Conservation (phyloP, 2,113 vertebrate species). For the Oncorhynchus tshawytscha region DNA sequence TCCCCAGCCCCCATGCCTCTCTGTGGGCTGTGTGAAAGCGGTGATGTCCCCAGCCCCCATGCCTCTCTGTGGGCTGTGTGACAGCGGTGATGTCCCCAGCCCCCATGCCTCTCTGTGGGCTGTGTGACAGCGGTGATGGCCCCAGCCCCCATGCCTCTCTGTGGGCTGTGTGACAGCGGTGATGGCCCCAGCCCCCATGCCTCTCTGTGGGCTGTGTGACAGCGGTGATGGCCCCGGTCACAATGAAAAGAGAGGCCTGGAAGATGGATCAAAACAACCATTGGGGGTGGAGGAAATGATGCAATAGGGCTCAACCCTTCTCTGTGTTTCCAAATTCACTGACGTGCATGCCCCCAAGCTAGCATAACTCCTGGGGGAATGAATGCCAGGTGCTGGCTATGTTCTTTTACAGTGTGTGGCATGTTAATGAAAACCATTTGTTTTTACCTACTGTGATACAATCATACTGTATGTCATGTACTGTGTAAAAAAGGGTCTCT, state of each 20-base stretch:
- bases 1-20: no score
- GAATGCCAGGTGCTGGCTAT: neutral
- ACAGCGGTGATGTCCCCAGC: neutral
- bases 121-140: no score
- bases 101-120: no score
- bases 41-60: no score
- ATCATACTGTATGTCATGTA: neutral
- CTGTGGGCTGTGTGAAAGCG: no score
- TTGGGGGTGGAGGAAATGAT: neutral
- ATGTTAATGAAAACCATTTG: neutral
- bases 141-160: no score
- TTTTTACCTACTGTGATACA: neutral
- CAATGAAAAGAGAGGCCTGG: conserved; percentile 2
- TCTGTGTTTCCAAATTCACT: conserved; percentile 12
- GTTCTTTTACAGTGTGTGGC: neutral
- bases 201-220: no score
- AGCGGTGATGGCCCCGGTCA: neutral
- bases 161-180: no score
- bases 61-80: no score
- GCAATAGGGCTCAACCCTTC: neutral
- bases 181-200: no score
- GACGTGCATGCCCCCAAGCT: neutral
- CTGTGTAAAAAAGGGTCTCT: neutral
- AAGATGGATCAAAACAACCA: conserved; percentile 3
- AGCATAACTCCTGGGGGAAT: neutral